Evolutionary conservation across 35 echinoderm and acorn worm genomes (phyloP), one percentile per base, ranked within the genome.

Genomic region (Apostichopus parvimensis): DNA sequence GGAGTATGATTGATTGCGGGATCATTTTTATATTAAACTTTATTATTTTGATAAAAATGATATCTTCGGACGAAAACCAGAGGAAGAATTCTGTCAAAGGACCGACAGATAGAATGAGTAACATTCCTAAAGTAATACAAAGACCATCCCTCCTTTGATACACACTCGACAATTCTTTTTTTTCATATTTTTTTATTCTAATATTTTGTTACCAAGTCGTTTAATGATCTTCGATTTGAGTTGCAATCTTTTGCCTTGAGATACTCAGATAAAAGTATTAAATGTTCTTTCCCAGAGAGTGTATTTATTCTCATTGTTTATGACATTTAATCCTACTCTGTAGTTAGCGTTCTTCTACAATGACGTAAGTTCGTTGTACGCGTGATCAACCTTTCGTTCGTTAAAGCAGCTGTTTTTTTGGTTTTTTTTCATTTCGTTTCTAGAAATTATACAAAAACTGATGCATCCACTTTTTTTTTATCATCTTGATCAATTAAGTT

Each of bases 261-360:
- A 68, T 68, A 68, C 64, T 68, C 64, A 14, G 64, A 68, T 68
- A 68, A 68, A 68, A 68, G 64, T 68, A 68, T 68, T 68, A 68
- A 68, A 68, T 68, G 64, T 68, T 68, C 64, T 18, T 68, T 18
- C 17, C 11, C 11, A 11, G 9, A 18, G 64, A 68, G 64, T 68
- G 11, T 68, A 14, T 68, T 68, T 18, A 14, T 68, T 68, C 64
- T 68, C 18, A 5, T 18, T 14, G 11, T 68, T 10, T 68, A 18
- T 68, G 64, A 9, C 18, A 68, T 68, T 68, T 68, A 68, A 68
- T 68, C 64, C 64, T 68, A 18, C 18, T 68, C 64, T 68, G 64
- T 68, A 68, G 13, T 68, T 68, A 68, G 64, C 18, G 64, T 11
- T 68, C 64, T 68, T 18, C 18, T 45, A 45, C 34, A 45, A 45